These are phyloP conservation scores for Apoderus coryli DNA, from an alignment of 2,888 invertebrate species.

Conservation along the genomic window DNA sequence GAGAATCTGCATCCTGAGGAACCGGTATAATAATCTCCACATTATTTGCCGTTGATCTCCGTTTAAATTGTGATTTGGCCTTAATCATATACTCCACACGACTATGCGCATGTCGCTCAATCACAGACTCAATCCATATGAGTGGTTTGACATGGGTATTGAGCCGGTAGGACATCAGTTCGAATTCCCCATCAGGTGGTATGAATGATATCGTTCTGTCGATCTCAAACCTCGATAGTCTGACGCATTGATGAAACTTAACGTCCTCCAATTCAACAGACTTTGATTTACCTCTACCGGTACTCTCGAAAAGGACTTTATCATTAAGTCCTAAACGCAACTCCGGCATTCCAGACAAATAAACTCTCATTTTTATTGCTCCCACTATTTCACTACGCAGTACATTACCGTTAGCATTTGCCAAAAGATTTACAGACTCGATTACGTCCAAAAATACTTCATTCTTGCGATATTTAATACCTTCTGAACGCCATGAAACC, in stretches of 20 bases:
- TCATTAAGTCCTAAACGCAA: conserved; percentile 91
- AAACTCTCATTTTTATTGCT: conserved; percentile 97
- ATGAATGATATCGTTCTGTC: conserved; percentile 97
- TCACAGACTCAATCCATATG: conserved; percentile 98
- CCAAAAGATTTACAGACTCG: conserved; percentile 91
- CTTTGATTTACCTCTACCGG: conserved; percentile 93
- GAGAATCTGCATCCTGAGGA: conserved; percentile 93
- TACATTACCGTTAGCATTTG: conserved; percentile 93
- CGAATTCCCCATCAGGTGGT: conserved; percentile 98
- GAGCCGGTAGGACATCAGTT: conserved; percentile 93
- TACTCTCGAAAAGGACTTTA: conserved; percentile 94
- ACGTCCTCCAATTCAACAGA: conserved; percentile 97
- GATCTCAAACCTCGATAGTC: conserved; percentile 92
- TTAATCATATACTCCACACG: conserved; percentile 99
- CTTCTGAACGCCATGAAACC: conserved; percentile 97
- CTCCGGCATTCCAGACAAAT: conserved; percentile 97
- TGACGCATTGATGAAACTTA: conserved; percentile 97
- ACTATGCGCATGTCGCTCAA: conserved; percentile 93
- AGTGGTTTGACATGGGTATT: conserved; percentile 93
- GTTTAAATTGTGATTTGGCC: conserved; percentile 95
- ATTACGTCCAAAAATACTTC: conserved; percentile 99
- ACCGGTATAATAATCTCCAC: conserved; percentile 96
- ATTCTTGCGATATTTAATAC: conserved; percentile 96
- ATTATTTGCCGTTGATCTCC: conserved; percentile 95
- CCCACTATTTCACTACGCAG: conserved; percentile 96